phyloP scores from a whole-genome alignment of 2,113 vertebrate genomes.

The Phylloscopus trochiloides region DNA sequence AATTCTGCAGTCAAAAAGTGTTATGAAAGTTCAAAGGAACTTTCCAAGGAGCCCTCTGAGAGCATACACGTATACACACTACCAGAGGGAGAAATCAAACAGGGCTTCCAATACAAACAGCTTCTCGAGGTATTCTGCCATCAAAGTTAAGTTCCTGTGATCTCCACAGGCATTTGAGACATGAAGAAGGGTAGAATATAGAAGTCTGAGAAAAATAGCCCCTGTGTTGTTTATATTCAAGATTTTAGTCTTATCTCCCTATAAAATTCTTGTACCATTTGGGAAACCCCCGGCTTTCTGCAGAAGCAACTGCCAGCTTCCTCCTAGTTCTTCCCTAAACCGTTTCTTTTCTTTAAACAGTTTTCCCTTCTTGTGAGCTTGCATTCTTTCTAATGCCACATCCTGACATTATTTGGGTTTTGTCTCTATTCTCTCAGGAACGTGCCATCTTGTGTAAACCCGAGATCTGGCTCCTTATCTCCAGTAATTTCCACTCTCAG shows the following conservation, averaged over 20 bases:
- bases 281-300: not conserved
- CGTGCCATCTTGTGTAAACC: not conserved
- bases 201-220: not conserved
- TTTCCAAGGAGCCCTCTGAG: not conserved
- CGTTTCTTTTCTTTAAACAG: not conserved
- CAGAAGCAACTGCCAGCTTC: not conserved
- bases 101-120: not conserved
- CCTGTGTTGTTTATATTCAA: not conserved
- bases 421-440: not conserved
- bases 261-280: not conserved
- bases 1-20: not conserved
- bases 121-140: not conserved
- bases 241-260: not conserved
- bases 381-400: not conserved
- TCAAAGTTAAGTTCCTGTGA: not conserved
- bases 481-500: not conserved
- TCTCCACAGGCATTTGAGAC: not conserved
- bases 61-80: not conserved
- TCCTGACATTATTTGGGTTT: not conserved
- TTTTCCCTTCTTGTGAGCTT: not conserved
- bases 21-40: not conserved
- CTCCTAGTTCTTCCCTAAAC: not conserved
- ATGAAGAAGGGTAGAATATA: not conserved
- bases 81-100: slow-evolving; percentile 17
- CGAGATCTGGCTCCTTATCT: not conserved